These are phyloP conservation scores for Diglossa brunneiventris DNA, from an alignment of 2,113 vertebrate species.

Conservation along the genomic window DNA sequence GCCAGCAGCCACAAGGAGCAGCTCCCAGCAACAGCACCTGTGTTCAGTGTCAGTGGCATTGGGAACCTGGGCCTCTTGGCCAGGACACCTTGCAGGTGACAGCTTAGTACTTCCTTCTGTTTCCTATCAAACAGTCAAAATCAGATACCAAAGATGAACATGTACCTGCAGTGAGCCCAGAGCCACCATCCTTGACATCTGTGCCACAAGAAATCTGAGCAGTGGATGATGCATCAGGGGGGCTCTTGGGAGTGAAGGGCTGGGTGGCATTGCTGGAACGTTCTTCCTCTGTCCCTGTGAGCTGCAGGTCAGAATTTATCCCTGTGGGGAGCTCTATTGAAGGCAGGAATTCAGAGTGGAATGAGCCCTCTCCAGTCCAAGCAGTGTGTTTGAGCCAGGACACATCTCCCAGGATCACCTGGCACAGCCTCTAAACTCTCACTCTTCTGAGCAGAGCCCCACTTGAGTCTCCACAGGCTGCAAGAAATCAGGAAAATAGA, in stretches of 20 bases:
- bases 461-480: not conserved
- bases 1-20: not conserved
- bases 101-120: not conserved
- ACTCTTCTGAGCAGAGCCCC: not conserved
- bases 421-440: not conserved
- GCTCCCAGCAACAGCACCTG: not conserved
- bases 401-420: not conserved
- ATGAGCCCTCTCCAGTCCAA: not conserved
- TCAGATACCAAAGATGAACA: not conserved
- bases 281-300: not conserved
- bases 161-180: not conserved
- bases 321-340: not conserved
- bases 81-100: not conserved
- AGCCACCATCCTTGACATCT: not conserved
- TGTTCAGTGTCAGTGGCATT: not conserved
- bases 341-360: not conserved
- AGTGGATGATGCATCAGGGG: not conserved
- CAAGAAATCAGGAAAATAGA: not conserved
- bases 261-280: not conserved
- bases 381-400: not conserved
- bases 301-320: not conserved
- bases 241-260: not conserved
- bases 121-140: not conserved
- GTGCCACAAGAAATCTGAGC: not conserved
- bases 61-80: not conserved